phyloP scores from a whole-genome alignment of 2,113 vertebrate genomes.

The Murina feae region DNA sequence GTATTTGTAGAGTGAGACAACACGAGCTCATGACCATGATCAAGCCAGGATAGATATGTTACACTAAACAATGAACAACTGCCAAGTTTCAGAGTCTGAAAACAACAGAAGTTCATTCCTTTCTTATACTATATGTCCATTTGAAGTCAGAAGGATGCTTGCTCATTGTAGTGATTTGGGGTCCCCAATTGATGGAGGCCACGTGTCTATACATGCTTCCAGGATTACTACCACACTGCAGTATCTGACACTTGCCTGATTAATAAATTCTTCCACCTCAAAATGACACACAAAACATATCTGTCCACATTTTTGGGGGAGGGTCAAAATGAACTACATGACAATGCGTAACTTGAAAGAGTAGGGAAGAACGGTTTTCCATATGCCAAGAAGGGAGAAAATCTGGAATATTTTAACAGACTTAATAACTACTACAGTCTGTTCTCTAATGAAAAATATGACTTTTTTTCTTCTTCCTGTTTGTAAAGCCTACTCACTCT shows the following conservation, averaged over 20 bases:
- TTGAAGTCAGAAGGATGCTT: neutral
- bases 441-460: neutral
- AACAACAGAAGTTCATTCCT: neutral
- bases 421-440: neutral
- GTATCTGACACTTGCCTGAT: neutral
- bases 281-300: neutral
- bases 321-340: neutral
- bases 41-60: neutral
- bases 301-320: neutral
- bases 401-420: neutral
- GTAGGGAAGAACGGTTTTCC: neutral
- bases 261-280: neutral
- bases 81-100: neutral
- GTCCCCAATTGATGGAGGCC: neutral
- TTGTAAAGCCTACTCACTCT: neutral
- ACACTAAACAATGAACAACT: neutral
- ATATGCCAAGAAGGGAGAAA: neutral
- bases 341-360: neutral
- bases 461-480: neutral
- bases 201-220: neutral
- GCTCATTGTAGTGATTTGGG: neutral
- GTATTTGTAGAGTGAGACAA: neutral
- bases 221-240: neutral
- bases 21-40: neutral
- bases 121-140: neutral